Conservation (phyloP, 1,140 invertebrate species). For the Caerostris darwini region DNA sequence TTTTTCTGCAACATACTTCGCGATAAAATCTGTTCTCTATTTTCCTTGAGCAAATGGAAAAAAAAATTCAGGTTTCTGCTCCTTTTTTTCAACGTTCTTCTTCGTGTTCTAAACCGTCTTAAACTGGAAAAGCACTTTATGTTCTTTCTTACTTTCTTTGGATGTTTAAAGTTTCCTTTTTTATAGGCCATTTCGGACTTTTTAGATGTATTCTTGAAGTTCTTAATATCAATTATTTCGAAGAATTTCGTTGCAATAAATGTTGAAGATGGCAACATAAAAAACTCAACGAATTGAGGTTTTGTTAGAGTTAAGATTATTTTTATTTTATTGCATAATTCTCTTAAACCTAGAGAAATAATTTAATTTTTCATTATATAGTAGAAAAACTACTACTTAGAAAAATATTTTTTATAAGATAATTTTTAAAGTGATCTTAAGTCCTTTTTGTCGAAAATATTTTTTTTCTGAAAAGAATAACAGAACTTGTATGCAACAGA, state of each 20-base stretch:
- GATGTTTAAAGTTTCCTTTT: background rate
- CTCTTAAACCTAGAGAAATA: no score
- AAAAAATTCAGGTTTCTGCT: background rate
- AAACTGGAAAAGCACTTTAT: background rate
- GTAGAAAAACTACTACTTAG: no score
- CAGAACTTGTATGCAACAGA: no score
- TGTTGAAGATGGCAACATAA: background rate
- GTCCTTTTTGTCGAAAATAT: no score
- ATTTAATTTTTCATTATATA: no score
- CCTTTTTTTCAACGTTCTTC: background rate
- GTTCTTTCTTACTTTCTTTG: background rate
- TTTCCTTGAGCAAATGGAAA: background rate
- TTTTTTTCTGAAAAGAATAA: no score
- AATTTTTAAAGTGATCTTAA: no score
- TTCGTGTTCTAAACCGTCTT: background rate
- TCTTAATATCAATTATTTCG: background rate
- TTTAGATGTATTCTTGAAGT: background rate
- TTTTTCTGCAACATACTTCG: no score
- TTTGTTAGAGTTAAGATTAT: no score
- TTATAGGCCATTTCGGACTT: conserved; percentile 13
- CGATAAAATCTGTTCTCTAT: background rate
- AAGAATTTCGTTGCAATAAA: background rate
- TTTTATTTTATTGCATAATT: no score
- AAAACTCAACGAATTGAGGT: background rate
- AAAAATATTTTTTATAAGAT: no score